Base-by-base conservation (phyloP, 2,888 invertebrate species). In the Drosophila atripex region DNA sequence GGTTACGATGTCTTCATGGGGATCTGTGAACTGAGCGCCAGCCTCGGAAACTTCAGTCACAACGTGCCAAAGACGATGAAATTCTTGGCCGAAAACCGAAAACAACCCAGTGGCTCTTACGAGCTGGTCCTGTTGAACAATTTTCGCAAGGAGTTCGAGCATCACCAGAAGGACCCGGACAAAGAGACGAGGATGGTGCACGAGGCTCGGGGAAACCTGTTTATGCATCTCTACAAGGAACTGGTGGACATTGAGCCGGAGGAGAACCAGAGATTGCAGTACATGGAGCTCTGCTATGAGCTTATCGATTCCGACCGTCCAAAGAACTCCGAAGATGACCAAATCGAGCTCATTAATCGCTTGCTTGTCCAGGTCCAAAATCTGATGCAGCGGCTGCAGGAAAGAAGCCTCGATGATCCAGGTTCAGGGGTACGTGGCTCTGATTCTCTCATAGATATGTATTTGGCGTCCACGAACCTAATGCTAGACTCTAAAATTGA, bases 181-280 rank as follows among this genome's bases (percentile, higher is more conserved):
- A 7, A 8, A 0, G 32, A 59, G 6, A 51, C 50, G 0, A 32
- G 11, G 1, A 2, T 12, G 0, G 18, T 75, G 3, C 53, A 41
- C 3, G 46, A 73, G 3, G 23, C 51, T 0, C 51, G 66, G 1
- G 23, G 35, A 3, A 50, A 53, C 6, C 23, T 82, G 1, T 69
- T 78, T 18, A n/a, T 63, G 6, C 58, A 65, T 23, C 49, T 76
- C 0, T 71, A 74, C 39, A 52, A 63, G 8, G 30, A 70, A 21
- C 28, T 80, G 1, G 1, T 41, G 0, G 50, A 59, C 0, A 7
- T 64, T 1, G 71, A 72, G 9, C 45, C 30, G 3, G 39, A 57
- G 9, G 50, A 71, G 5, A 0, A 2, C 0, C 49, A 23, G 12
- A 46, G 64, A 0, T 28, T 23, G 0, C 9, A 18, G 1, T 61